Evolutionary conservation across 2,888 invertebrate species (phyloP), one percentile per base, ranked within the genome.

Genomic region (Rhagium mordax): DNA sequence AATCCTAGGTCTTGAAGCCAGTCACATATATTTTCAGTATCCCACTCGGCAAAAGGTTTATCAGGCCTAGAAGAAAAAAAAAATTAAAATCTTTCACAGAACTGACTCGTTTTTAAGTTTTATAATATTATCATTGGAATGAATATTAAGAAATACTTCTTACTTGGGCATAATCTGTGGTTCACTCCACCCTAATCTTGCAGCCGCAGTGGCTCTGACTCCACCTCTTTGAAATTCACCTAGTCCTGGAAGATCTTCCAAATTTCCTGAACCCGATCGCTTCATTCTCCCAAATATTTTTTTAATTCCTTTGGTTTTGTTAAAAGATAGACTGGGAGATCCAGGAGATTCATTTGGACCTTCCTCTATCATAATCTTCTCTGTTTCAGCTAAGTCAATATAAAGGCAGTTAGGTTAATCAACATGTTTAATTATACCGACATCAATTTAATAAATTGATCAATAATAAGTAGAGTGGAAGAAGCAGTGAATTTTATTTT

Each of bases 1-100:
- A 97, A 89, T 0, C 93, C 95, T 67, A 94, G 88, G 82, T 91
- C 93, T 78, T 93, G 91, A 41, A 98, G 86, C 97, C 97, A 98
- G 29, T 93, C 93, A 84, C 93, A 93, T 0, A 96, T 91, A 49
- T 94, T 94, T 68, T 95, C 94, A 20, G 92, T 91, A 84, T 95
- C 94, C 94, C 97, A 95, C 77, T 94, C 92, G 0, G 91, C 90
- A 80, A 97, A 94, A 71, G 95, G 94, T 81, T 92, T 92, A 70
- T 92, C 92, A 79, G 92, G 91, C 88, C 93, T 94, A 78, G 6
- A n/a, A n/a, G n/a, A n/a, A n/a, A n/a, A n/a, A n/a, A n/a, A n/a
- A n/a, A n/a, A n/a, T n/a, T n/a, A n/a, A n/a, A n/a, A n/a, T n/a
- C n/a, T n/a, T n/a, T n/a, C n/a, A n/a, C n/a, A n/a, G n/a, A n/a